Evolutionary conservation across 2,113 vertebrate genomes (phyloP).

Genomic region (Caretta caretta): DNA sequence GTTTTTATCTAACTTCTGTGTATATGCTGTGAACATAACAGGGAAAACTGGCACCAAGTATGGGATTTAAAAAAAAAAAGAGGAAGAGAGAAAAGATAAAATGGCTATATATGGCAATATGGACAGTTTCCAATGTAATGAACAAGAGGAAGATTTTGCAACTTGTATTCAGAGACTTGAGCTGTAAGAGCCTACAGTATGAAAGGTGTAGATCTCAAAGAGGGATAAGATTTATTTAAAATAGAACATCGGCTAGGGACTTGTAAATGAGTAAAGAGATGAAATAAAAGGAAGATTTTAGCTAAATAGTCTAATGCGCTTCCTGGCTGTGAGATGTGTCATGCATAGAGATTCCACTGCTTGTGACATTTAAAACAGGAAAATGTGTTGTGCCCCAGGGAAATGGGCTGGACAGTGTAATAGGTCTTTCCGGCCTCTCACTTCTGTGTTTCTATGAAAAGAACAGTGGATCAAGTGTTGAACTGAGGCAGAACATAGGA

Average conservation of each 20-base stretch:
- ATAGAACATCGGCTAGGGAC: not conserved
- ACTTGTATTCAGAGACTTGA: not conserved
- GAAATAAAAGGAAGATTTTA: not conserved
- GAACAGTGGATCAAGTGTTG: not conserved
- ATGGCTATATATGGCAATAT: not conserved
- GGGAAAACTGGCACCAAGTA: not conserved
- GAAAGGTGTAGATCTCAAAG: not conserved
- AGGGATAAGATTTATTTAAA: constrained; percentile 1
- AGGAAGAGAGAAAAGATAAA: not conserved
- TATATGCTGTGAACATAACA: not conserved
- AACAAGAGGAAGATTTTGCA: not conserved
- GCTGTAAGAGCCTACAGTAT: not conserved
- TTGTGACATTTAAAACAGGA: constrained; percentile 21
- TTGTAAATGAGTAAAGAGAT: not conserved
- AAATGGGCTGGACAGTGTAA: not conserved
- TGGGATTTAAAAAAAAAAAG: not conserved
- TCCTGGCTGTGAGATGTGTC: constrained; percentile 21
- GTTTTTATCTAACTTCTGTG: not conserved
- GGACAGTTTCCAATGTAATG: not conserved
- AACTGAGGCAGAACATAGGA: not conserved
- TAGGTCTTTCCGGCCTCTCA: not conserved
- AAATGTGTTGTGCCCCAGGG: not conserved
- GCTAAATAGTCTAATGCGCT: constrained; percentile 6
- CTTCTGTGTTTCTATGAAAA: not conserved
- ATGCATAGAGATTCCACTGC: not conserved